Evolutionary conservation across 2,888 invertebrate genomes (phyloP), one percentile per base, ranked within the genome.

Genomic region (Scelioninae gen. 1): DNA sequence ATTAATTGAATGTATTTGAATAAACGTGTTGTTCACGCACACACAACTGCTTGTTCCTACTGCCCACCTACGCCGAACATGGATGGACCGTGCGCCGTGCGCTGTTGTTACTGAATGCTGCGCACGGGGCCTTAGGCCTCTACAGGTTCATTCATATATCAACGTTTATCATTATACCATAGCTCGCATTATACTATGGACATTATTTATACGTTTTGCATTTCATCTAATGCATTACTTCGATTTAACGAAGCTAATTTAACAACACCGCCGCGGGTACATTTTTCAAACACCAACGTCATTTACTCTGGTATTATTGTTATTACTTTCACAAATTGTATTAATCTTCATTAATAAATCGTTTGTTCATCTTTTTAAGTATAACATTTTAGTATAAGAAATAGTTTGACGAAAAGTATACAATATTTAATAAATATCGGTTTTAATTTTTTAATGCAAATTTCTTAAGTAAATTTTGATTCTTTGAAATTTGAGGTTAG

Each of bases 1-100:
- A 91, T 92, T 91, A 91, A 92, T 92, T 89, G 91, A 91, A 91
- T 90, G 90, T 89, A 92, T 91, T 92, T 91, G 90, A 91, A 91
- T 91, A 91, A 91, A 88, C 88, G 86, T 88, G 88, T 88, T 90
- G 89, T 90, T 90, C 89, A 87, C 23, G 23, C 23, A 23, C 23
- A 23, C 23, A 23, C 23, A 23, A 23, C 88, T 88, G 88, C 87
- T 89, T 89, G 89, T 90, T 88, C 85, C 87, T 88, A 87, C 89
- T 89, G 88, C 86, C 89, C 88, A 88, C 89, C 88, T 89, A 89
- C 90, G 88, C 89, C 85, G 87, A 86, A 88, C 89, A 88, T 86
- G 88, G 86, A 85, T 84, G 83, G 83, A 79, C 87, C 84, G 83
- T 88, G 85, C 84, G 83, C 86, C 80, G 85, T 63, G 74, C 32